Conservation (phyloP, 1,140 invertebrate genomes). For the Brachionus manjavacas region DNA sequence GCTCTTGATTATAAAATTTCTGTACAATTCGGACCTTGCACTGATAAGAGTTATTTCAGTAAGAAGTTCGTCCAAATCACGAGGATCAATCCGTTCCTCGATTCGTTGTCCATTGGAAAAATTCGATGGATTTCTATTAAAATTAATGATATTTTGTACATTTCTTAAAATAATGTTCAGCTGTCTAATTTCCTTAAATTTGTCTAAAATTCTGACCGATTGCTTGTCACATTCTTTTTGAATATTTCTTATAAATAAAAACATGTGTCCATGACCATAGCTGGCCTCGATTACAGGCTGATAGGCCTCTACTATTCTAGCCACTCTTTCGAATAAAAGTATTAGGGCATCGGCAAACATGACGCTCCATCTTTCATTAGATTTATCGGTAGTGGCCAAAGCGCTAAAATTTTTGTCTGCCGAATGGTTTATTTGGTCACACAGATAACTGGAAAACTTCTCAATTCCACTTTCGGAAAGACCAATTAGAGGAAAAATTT, state of each 20-base stretch:
- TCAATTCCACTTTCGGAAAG: slow-evolving; percentile 83
- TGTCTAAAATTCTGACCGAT: slow-evolving; percentile 64
- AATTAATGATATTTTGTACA: slow-evolving; percentile 58
- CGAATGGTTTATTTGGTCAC: slow-evolving; percentile 63
- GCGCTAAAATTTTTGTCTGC: slow-evolving; percentile 68
- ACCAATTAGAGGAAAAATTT: slow-evolving; percentile 90
- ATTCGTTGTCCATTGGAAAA: slow-evolving; percentile 55
- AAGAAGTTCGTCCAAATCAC: slow-evolving; percentile 79
- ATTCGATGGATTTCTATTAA: slow-evolving; percentile 54
- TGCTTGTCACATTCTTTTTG: slow-evolving; percentile 82
- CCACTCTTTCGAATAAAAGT: slow-evolving; percentile 76
- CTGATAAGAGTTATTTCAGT: slow-evolving; percentile 86
- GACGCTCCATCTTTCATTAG: slow-evolving; percentile 47
- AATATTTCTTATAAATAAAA: slow-evolving; percentile 67
- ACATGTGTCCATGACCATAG: slow-evolving; percentile 76
- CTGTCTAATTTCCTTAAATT: slow-evolving; percentile 71
- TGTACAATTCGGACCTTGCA: slow-evolving; percentile 80
- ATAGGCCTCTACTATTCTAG: slow-evolving; percentile 78
- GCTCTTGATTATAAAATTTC: slow-evolving; percentile 76
- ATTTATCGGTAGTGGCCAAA: slow-evolving; percentile 50
- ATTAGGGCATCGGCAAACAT: slow-evolving; percentile 55
- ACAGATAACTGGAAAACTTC: slow-evolving; percentile 84
- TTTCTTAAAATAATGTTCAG: slow-evolving; percentile 66
- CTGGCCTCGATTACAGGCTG: slow-evolving; percentile 87
- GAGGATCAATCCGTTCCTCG: slow-evolving; percentile 65